phyloP scores from a whole-genome alignment of 2,888 invertebrate species.

The Limnephilus marmoratus region DNA sequence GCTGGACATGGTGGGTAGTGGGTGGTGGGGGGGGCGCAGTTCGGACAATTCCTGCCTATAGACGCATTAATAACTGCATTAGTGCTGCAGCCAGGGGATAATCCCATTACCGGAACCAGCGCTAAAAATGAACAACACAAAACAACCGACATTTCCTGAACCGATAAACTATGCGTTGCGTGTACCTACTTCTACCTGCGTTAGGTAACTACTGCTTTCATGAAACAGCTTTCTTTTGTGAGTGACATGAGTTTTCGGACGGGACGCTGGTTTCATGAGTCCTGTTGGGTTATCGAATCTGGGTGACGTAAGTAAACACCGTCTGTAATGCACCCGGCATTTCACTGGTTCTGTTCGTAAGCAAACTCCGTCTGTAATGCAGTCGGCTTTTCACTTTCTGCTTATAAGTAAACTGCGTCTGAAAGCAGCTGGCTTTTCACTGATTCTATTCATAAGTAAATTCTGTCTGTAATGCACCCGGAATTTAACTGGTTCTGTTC shows the following conservation, averaged over 20 bases:
- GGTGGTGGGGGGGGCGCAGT: neutral
- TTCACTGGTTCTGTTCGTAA: no score
- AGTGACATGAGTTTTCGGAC: constrained; percentile 5
- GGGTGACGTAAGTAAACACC: neutral
- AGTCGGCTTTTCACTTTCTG: no score
- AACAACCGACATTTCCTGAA: constrained; percentile 23
- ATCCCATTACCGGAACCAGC: constrained; percentile 60
- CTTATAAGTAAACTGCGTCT: neutral
- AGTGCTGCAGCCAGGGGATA: constrained; percentile 68
- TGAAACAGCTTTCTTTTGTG: neutral
- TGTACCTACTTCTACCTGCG: neutral
- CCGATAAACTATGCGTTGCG: constrained; percentile 32
- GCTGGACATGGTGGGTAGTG: neutral
- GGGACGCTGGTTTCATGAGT: neutral
- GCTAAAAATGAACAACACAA: constrained; percentile 49
- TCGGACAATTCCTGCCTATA: constrained; percentile 51
- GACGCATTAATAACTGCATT: constrained; percentile 79
- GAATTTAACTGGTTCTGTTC: no score
- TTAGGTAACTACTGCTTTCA: neutral
- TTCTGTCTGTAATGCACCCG: no score
- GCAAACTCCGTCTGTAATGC: no score
- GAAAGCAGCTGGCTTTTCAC: no score
- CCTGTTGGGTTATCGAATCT: neutral
- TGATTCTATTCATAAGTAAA: no score
- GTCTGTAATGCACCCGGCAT: no score